Conservation (phyloP, 2,113 vertebrate species). For the Acanthochromis polyacanthus region DNA sequence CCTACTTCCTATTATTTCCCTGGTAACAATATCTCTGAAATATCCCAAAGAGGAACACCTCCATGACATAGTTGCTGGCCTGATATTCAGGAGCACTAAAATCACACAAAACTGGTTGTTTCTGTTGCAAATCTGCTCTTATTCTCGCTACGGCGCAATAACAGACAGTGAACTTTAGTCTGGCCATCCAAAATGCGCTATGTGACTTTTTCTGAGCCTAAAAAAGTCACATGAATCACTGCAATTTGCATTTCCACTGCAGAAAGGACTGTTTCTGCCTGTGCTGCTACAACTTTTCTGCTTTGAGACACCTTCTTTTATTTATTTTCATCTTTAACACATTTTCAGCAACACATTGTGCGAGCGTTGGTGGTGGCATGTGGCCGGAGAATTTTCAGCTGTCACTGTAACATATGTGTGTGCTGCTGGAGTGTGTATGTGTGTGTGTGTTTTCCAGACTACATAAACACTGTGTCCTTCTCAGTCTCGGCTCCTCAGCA, state of each 20-base stretch:
- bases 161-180: not conserved
- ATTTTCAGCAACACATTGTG: slow-evolving; percentile 28
- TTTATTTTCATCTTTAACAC: slow-evolving; percentile 4
- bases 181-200: not conserved
- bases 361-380: slow-evolving; percentile 6
- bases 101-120: not conserved
- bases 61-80: not conserved
- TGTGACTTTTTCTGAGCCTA: not conserved
- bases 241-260: not conserved
- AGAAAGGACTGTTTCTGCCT: not conserved
- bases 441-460: slow-evolving; percentile 41
- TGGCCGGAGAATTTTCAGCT: slow-evolving; percentile 21
- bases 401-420: not conserved
- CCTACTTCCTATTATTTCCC: slow-evolving; percentile 72
- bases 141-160: not conserved
- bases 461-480: slow-evolving; percentile 66
- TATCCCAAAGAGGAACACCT: slow-evolving; percentile 37
- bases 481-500: slow-evolving; percentile 58
- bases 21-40: slow-evolving; percentile 65
- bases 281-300: not conserved
- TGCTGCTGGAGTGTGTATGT: not conserved
- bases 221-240: slow-evolving; percentile 5
- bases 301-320: too few species aligned
- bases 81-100: not conserved
- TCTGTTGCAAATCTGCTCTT: too few species aligned